Conservation (phyloP, 1,140 invertebrate species). For the Nomia melanderi region DNA sequence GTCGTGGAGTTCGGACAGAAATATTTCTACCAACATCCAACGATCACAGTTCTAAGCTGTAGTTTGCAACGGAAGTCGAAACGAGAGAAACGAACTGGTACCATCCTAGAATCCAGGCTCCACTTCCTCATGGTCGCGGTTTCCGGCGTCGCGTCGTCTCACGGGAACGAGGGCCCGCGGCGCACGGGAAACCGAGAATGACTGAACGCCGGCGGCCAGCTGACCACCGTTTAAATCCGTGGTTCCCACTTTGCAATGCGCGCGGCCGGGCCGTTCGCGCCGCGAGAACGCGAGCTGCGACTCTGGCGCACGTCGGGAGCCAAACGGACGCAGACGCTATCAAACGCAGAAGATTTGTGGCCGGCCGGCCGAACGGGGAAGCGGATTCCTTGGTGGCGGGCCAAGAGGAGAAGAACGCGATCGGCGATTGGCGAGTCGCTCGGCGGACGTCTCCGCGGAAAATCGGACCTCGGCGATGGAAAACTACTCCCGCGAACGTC, state of each 20-base stretch:
- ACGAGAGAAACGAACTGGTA: background rate
- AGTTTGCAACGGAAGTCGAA: too few relatives aligned
- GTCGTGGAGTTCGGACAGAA: background rate
- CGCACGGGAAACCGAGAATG: slow-evolving; percentile 23
- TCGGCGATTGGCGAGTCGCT: background rate
- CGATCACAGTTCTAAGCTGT: too few relatives aligned
- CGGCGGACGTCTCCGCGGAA: background rate
- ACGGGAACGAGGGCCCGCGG: background rate
- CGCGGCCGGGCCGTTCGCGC: background rate
- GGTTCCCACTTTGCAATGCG: slow-evolving; percentile 25
- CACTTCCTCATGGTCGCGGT: slow-evolving; percentile 62
- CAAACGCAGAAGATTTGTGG: slow-evolving; percentile 48
- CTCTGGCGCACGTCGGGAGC: slow-evolving; percentile 24
- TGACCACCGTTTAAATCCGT: slow-evolving; percentile 52
- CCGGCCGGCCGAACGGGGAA: slow-evolving; percentile 15
- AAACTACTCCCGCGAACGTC: too few relatives aligned
- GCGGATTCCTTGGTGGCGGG: slow-evolving; percentile 55
- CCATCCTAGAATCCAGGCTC: slow-evolving; percentile 71
- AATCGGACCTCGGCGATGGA: too few relatives aligned
- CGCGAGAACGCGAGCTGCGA: too few relatives aligned
- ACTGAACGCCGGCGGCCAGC: slow-evolving; percentile 29
- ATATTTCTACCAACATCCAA: background rate
- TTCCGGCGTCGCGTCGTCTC: slow-evolving; percentile 12
- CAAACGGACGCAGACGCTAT: slow-evolving; percentile 36
- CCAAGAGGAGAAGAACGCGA: slow-evolving; percentile 42